These are phyloP conservation scores for Acrocephalus kingi DNA, from an alignment of 2,113 vertebrate genomes.

Conservation along the genomic window DNA sequence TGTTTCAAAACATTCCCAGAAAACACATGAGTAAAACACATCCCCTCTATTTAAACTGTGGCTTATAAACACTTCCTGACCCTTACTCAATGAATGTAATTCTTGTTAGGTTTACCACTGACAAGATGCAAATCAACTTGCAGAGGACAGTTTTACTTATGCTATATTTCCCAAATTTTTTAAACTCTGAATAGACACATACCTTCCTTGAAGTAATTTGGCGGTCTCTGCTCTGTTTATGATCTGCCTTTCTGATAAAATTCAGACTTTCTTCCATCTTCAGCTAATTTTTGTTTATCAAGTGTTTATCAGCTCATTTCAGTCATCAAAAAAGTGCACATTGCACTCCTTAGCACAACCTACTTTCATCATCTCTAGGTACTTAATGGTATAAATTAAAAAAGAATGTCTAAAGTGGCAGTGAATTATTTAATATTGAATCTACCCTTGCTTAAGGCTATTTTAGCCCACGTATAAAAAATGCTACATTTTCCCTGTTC, in stretches of 20 bases:
- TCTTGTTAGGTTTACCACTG: background rate
- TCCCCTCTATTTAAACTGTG: background rate
- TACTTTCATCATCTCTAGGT: background rate
- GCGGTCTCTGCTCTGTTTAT: background rate
- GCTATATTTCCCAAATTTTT: background rate
- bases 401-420: background rate
- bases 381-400: slow-evolving; percentile 24
- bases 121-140: background rate
- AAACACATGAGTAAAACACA: background rate
- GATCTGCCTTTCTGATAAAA: background rate
- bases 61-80: background rate
- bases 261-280: background rate
- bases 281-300: slow-evolving; percentile 11
- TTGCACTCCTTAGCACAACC: slow-evolving; percentile 16
- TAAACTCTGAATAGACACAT: background rate
- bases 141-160: background rate
- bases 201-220: background rate
- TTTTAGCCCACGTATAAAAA: background rate
- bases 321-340: slow-evolving; percentile 13
- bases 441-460: background rate
- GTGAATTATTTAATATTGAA: background rate
- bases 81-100: background rate
- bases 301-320: background rate
- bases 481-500: background rate
- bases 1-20: background rate